Evolutionary conservation across 2,888 invertebrate species (phyloP).

Genomic region (Vanessa cardui): DNA sequence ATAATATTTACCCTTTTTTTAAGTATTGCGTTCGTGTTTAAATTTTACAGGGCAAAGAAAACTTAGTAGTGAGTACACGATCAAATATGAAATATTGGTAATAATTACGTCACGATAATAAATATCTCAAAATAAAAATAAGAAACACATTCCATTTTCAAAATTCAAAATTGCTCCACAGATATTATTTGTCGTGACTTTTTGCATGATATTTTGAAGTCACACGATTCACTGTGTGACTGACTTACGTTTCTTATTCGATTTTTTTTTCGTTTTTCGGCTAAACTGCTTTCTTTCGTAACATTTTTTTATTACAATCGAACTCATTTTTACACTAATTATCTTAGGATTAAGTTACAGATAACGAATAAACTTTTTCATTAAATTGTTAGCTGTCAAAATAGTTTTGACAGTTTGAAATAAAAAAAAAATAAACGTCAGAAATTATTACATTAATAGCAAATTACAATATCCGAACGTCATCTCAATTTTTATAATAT

Average conservation of each 20-base stretch:
- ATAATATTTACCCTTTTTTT: conserved; percentile 63
- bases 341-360: background rate
- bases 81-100: conserved; percentile 57
- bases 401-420: background rate
- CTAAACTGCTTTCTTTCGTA: conserved; percentile 29
- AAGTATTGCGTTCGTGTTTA: conserved; percentile 70
- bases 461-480: too few species aligned
- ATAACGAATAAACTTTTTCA: too few species aligned
- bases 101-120: conserved; percentile 51
- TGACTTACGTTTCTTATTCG: conserved; percentile 12
- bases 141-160: conserved; percentile 7
- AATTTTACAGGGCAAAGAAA: conserved; percentile 81
- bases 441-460: too few species aligned
- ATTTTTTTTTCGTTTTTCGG: conserved; percentile 24
- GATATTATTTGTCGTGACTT: conserved; percentile 34
- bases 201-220: conserved; percentile 35
- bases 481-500: too few species aligned
- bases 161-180: conserved; percentile 6
- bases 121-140: conserved; percentile 24
- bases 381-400: too few species aligned
- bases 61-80: conserved; percentile 79
- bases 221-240: conserved; percentile 32
- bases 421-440: background rate
- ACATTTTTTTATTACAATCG: conserved; percentile 16
- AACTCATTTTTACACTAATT: conserved; percentile 22